A percentile compares a stretch with the other conserved stretches of the same genome.
Evolutionary conservation across 1,140 invertebrate genomes (phyloP).

Genomic region (Nebria ingens): DNA sequence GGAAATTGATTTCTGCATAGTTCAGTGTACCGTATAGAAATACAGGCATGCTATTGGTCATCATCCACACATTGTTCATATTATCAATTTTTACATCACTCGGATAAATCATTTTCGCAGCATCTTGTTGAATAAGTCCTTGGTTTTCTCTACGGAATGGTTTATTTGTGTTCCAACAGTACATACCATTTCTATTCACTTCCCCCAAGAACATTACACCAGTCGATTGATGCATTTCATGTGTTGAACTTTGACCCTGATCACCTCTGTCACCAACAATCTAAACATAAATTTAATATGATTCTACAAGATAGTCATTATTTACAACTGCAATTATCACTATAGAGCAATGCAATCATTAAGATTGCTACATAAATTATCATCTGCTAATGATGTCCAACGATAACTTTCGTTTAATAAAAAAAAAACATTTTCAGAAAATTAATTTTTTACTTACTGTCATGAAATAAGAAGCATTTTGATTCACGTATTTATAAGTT

Average conservation of each 20-base stretch:
- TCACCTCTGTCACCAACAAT: constrained; percentile 47
- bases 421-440: no score
- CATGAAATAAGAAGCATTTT: no score
- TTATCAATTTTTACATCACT: constrained; percentile 36
- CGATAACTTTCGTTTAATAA: no score
- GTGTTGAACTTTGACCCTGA: constrained; percentile 48
- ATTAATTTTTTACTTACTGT: neutral
- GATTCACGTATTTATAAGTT: no score
- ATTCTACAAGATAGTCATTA: no score
- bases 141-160: constrained; percentile 42
- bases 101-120: constrained; percentile 53
- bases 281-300: constrained; percentile 27
- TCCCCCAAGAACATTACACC: constrained; percentile 53
- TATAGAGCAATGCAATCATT: no score
- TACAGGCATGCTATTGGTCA: constrained; percentile 47
- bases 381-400: no score
- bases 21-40: constrained; percentile 47
- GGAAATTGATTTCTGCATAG: constrained; percentile 45
- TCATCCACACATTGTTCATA: constrained; percentile 44
- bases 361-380: no score
- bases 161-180: constrained; percentile 57
- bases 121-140: constrained; percentile 45
- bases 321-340: no score
- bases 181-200: constrained; percentile 52
- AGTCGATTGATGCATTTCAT: constrained; percentile 40